Percentiles rank a stretch among this genome's conserved stretches.
Conservation (phyloP, 2,113 vertebrate species). For the Tylochromis polylepis region DNA sequence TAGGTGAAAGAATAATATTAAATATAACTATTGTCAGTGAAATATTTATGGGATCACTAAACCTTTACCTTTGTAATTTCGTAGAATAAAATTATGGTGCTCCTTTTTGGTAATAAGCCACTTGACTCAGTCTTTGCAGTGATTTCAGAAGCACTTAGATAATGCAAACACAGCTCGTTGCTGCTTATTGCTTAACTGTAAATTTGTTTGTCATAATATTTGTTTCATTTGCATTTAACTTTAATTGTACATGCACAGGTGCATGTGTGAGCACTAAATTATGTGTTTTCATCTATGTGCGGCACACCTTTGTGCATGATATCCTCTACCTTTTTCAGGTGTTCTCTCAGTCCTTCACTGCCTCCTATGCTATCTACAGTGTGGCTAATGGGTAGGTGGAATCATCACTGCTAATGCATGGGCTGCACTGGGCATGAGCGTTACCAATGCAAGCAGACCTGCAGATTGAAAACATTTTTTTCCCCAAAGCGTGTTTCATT, state of each 20-base stretch:
- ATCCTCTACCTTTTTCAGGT: constrained; percentile 77
- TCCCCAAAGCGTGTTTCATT: constrained; percentile 38
- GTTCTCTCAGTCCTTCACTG: constrained; percentile 80
- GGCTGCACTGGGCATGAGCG: constrained; percentile 73
- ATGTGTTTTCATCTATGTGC: constrained; percentile 40
- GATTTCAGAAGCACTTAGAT: neutral
- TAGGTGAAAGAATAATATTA: neutral
- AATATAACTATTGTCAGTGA: neutral
- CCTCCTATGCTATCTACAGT: constrained; percentile 77
- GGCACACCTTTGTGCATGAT: constrained; percentile 60
- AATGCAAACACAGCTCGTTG: neutral
- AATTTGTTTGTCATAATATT: neutral
- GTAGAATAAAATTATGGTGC: neutral
- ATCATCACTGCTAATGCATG: constrained; percentile 71
- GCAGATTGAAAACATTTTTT: constrained; percentile 23
- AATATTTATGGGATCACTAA: neutral
- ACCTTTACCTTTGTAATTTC: neutral
- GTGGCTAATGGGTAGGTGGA: constrained; percentile 79
- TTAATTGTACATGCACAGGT: neutral
- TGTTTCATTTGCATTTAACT: constrained; percentile 6
- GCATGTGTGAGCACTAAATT: constrained; percentile 30
- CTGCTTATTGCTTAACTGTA: neutral
- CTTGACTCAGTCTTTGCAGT: neutral
- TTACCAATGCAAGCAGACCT: constrained; percentile 51
- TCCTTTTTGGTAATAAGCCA: neutral